Evolutionary conservation across 2,888 invertebrate genomes (phyloP).

Genomic region (Drosophila nr. perissopoda): DNA sequence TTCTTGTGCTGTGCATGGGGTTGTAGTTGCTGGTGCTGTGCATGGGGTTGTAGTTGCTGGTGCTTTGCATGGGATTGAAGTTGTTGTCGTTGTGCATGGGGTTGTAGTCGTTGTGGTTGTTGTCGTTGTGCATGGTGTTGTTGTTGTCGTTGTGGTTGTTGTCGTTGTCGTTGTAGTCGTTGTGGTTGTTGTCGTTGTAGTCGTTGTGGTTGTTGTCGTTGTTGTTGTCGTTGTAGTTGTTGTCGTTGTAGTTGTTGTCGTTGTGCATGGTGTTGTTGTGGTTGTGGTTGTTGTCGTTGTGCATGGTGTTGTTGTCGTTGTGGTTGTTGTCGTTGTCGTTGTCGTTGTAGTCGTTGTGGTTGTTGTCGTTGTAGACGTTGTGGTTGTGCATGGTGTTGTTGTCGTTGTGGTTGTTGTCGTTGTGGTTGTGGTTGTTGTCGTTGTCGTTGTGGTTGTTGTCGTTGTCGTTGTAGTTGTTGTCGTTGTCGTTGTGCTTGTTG

Average conservation of each 20-base stretch:
- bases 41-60: slow-evolving; percentile 6
- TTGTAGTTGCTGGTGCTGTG: slow-evolving; percentile 5
- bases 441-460: slow-evolving; percentile 8
- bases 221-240: slow-evolving; percentile 8
- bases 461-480: slow-evolving; percentile 14
- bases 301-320: not conserved
- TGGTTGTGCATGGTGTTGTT: slow-evolving; percentile 1
- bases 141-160: slow-evolving; percentile 5
- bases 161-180: slow-evolving; percentile 16
- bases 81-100: slow-evolving; percentile 5
- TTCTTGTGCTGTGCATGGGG: not conserved
- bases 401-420: slow-evolving; percentile 10
- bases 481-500: slow-evolving; percentile 5
- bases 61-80: not conserved
- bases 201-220: slow-evolving; percentile 9
- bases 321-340: not conserved
- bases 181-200: slow-evolving; percentile 10
- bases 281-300: slow-evolving; percentile 11
- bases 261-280: not conserved
- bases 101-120: slow-evolving; percentile 14
- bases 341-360: not conserved
- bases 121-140: slow-evolving; percentile 17
- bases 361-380: not conserved
- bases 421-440: slow-evolving; percentile 8
- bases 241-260: not conserved